A percentile compares a stretch with the other conserved stretches of the same genome.
phyloP scores from a whole-genome alignment of 2,888 invertebrate species.

The Andrena minutula region DNA sequence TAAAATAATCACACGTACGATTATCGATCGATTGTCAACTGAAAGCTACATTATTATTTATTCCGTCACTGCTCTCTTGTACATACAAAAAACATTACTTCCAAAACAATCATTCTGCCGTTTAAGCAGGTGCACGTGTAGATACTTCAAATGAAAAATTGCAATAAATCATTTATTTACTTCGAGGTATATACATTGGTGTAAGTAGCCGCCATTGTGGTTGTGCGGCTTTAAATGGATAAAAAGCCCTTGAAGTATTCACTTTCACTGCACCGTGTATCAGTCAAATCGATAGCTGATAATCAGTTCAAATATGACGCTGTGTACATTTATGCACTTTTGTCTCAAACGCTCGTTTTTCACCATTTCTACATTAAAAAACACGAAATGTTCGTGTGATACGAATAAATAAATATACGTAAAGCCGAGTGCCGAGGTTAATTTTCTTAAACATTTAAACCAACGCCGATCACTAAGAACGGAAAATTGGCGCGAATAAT shows the following conservation, averaged over 20 bases:
- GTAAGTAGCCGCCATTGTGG: neutral
- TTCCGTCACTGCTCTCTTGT: neutral
- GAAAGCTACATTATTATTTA: neutral
- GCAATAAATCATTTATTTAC: neutral
- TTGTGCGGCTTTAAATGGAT: slow-evolving; percentile 24
- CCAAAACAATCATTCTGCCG: neutral
- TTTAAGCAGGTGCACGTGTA: neutral
- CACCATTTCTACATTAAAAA: neutral
- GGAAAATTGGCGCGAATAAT: neutral
- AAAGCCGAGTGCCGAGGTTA: too few species aligned
- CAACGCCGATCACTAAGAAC: too few species aligned
- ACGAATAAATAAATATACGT: too few species aligned
- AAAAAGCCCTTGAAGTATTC: slow-evolving; percentile 20
- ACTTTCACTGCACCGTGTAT: slow-evolving; percentile 33
- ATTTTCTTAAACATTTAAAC: too few species aligned
- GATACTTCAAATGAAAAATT: neutral
- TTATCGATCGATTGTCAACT: neutral
- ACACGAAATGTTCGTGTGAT: neutral
- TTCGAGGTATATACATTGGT: neutral
- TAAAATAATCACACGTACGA: neutral
- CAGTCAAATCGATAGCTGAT: slow-evolving; percentile 50
- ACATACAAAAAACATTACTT: neutral
- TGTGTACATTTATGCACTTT: slow-evolving; percentile 31
- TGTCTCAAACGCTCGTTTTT: neutral
- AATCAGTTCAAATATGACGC: slow-evolving; percentile 32